A percentile compares a stretch with the other conserved stretches of the same genome.
phyloP scores from a whole-genome alignment of 2,113 vertebrate genomes.

The Pao palembangensis region DNA sequence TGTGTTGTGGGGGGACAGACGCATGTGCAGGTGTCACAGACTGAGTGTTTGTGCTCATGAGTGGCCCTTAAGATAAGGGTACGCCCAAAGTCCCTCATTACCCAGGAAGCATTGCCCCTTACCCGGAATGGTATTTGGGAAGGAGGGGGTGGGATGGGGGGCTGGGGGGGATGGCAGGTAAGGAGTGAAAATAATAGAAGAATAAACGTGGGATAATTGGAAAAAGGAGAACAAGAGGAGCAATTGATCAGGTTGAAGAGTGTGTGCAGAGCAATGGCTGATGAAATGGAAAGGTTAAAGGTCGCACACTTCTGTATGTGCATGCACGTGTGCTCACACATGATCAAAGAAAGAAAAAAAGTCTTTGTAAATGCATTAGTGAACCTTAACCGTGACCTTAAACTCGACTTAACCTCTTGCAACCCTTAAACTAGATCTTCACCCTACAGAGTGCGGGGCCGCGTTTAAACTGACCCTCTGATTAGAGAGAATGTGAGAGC shows the following conservation, averaged over 20 bases:
- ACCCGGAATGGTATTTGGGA: conserved; percentile 82
- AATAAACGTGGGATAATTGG: conserved; percentile 82
- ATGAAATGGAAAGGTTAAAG: conserved; percentile 61
- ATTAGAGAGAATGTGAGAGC: too few relatives aligned
- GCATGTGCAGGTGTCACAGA: conserved; percentile 34
- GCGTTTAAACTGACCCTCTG: neutral
- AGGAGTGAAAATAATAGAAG: conserved; percentile 48
- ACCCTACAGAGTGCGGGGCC: neutral
- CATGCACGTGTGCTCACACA: conserved; percentile 15
- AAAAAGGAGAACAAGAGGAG: conserved; percentile 67
- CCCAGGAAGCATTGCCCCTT: conserved; percentile 74
- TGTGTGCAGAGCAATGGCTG: conserved; percentile 42
- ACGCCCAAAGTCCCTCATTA: conserved; percentile 84
- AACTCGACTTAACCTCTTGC: neutral
- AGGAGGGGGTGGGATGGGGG: conserved; percentile 22
- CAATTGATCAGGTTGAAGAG: conserved; percentile 77
- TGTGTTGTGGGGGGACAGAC: conserved; percentile 41
- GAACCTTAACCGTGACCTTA: neutral
- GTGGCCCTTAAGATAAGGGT: conserved; percentile 83
- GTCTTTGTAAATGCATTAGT: conserved; percentile 19
- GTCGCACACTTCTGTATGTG: conserved; percentile 49
- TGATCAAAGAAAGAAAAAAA: conserved; percentile 1
- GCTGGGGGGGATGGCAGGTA: conserved; percentile 4
- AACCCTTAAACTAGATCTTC: neutral
- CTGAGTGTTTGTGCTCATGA: conserved; percentile 73